Percentiles rank a stretch among this genome's conserved stretches.
Evolutionary conservation across 2,888 invertebrate species (phyloP).

Genomic region (Drosophila siamana): DNA sequence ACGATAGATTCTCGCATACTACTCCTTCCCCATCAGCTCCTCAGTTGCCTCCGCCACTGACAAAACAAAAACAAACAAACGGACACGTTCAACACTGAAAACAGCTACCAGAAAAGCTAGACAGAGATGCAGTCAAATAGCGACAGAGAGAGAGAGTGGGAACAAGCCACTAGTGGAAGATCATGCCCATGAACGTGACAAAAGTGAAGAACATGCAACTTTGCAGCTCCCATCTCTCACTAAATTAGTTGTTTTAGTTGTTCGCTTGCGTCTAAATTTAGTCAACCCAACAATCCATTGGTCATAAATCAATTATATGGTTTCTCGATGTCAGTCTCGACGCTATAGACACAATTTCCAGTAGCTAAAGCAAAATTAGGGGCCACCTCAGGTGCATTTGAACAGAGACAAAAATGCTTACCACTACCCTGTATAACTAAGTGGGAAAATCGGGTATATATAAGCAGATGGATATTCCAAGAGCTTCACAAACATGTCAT

Average conservation of each 20-base stretch:
- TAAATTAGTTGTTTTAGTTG: conserved; percentile 78
- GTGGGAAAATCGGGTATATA: neutral
- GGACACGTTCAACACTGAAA: conserved; percentile 59
- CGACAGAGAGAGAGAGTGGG: neutral
- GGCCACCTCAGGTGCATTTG: conserved; percentile 53
- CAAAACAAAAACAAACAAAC: conserved; percentile 75
- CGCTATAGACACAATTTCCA: conserved; percentile 29
- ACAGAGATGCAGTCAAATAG: neutral
- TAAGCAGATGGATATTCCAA: no score
- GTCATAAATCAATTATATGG: conserved; percentile 82
- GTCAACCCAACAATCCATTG: conserved; percentile 74
- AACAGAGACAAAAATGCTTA: neutral
- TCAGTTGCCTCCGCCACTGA: conserved; percentile 15
- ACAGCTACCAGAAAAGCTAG: conserved; percentile 1
- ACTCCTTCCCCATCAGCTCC: neutral
- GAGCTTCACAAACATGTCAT: neutral
- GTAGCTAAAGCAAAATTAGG: conserved; percentile 13
- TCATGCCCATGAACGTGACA: conserved; percentile 84
- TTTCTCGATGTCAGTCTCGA: conserved; percentile 48
- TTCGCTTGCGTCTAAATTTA: conserved; percentile 67
- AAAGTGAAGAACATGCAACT: conserved; percentile 80
- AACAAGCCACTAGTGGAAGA: conserved; percentile 52
- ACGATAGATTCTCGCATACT: conserved; percentile 39
- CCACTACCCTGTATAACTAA: neutral
- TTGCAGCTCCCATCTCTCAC: conserved; percentile 54